A percentile compares a stretch with the other conserved stretches of the same genome.
These are phyloP conservation scores for Hippocampus guttulatus DNA, from an alignment of 2,113 vertebrate genomes.

Conservation along the genomic window DNA sequence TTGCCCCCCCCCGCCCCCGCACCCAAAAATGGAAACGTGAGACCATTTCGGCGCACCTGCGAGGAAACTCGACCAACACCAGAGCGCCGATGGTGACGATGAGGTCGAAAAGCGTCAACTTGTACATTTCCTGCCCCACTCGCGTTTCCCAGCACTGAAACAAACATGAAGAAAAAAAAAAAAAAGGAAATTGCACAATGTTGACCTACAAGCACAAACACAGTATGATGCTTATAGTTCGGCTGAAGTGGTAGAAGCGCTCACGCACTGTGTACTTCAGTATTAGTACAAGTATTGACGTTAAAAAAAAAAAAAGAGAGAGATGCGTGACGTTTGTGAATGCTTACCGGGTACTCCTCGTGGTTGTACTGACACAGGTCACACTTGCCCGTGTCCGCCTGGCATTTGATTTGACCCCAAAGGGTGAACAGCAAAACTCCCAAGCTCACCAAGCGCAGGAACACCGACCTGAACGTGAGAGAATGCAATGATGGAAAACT, in stretches of 20 bases:
- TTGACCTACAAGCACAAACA: background rate
- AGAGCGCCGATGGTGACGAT: slow-evolving; percentile 71
- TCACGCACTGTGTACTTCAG: too few species aligned
- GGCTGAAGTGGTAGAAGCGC: background rate
- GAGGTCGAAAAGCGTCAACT: slow-evolving; percentile 81
- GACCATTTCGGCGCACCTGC: slow-evolving; percentile 68
- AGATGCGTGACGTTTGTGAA: too few species aligned
- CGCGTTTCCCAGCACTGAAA: slow-evolving; percentile 88
- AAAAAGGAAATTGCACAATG: background rate
- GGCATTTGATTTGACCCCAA: slow-evolving; percentile 81
- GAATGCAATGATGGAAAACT: background rate
- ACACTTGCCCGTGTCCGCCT: slow-evolving; percentile 25
- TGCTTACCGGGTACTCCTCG: slow-evolving; percentile 66
- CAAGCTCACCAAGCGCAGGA: slow-evolving; percentile 78
- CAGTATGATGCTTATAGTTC: background rate
- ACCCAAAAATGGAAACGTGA: background rate
- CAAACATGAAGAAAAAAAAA: slow-evolving; percentile 4
- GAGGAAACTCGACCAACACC: slow-evolving; percentile 80
- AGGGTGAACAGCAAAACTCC: slow-evolving; percentile 74
- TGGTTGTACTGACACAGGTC: slow-evolving; percentile 72
- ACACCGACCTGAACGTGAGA: slow-evolving; percentile 68
- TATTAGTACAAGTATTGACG: too few species aligned
- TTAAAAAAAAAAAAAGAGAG: too few species aligned
- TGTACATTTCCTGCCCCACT: slow-evolving; percentile 90
- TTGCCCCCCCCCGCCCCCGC: background rate